phyloP scores from a whole-genome alignment of 2,888 invertebrate genomes.

The Dione vanillae region DNA sequence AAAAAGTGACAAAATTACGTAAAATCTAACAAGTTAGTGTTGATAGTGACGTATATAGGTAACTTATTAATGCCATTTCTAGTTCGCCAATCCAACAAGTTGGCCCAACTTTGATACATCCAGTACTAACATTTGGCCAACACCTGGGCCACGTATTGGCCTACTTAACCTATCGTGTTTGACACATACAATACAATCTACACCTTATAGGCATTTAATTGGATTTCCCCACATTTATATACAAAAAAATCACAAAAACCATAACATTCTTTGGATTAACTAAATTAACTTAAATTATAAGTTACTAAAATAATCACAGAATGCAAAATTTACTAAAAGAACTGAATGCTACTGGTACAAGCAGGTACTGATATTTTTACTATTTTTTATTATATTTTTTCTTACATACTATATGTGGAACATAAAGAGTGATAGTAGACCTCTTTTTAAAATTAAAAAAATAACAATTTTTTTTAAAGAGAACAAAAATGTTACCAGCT shows the following conservation, averaged over 20 bases:
- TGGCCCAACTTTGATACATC: background rate
- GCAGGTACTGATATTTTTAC: slow-evolving; percentile 30
- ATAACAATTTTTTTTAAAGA: background rate
- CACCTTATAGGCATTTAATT: slow-evolving; percentile 52
- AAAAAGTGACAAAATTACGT: background rate
- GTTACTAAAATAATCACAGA: slow-evolving; percentile 42
- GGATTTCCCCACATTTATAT: slow-evolving; percentile 45
- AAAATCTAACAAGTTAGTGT: background rate
- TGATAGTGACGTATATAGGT: background rate
- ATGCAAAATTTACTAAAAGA: slow-evolving; percentile 28
- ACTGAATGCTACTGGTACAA: slow-evolving; percentile 26
- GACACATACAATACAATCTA: slow-evolving; percentile 53
- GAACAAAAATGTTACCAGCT: background rate
- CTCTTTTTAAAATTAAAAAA: background rate
- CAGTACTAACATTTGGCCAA: background rate
- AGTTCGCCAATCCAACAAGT: background rate
- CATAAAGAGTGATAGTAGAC: background rate
- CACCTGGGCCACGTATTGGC: background rate
- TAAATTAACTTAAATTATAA: slow-evolving; percentile 37
- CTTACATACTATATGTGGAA: background rate
- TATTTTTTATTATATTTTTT: background rate
- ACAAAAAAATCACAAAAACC: slow-evolving; percentile 50
- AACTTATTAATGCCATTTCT: slow-evolving; percentile 5
- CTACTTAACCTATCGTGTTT: slow-evolving; percentile 52
- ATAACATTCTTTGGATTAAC: slow-evolving; percentile 49